These are phyloP conservation scores for Osmerus eperlanus DNA, from an alignment of 2,113 vertebrate genomes.

Conservation along the genomic window DNA sequence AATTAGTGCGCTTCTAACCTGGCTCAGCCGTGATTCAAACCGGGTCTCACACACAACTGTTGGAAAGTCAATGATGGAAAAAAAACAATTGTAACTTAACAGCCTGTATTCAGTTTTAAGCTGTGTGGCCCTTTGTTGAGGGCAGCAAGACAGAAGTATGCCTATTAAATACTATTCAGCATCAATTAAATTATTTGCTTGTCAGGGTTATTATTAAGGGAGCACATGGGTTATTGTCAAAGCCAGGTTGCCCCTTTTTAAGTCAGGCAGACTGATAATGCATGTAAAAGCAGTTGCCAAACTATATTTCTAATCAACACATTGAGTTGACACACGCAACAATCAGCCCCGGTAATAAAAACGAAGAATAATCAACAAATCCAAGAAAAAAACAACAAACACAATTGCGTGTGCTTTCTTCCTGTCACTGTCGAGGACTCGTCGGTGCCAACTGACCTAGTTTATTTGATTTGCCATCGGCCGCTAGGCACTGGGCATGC, in stretches of 20 bases:
- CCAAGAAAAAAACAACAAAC: neutral
- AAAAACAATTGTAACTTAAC: neutral
- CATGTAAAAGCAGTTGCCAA: too few species aligned
- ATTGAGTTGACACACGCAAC: too few species aligned
- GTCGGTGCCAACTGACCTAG: neutral
- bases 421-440: neutral
- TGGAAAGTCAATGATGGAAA: neutral
- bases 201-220: too few species aligned
- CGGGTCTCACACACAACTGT: neutral
- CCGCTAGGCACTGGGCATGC: neutral
- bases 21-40: neutral
- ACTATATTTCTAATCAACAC: too few species aligned
- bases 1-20: neutral
- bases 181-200: too few species aligned
- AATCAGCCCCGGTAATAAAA: too few species aligned
- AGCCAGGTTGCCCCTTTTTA: too few species aligned
- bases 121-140: too few species aligned
- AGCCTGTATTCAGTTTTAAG: neutral
- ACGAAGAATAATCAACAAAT: neutral
- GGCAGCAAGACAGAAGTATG: too few species aligned
- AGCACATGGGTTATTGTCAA: too few species aligned
- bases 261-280: too few species aligned
- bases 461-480: neutral
- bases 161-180: too few species aligned
- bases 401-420: neutral